A percentile compares a stretch with the other conserved stretches of the same genome.
Evolutionary conservation across 2,888 invertebrate species (phyloP).

Genomic region (Troides helena): DNA sequence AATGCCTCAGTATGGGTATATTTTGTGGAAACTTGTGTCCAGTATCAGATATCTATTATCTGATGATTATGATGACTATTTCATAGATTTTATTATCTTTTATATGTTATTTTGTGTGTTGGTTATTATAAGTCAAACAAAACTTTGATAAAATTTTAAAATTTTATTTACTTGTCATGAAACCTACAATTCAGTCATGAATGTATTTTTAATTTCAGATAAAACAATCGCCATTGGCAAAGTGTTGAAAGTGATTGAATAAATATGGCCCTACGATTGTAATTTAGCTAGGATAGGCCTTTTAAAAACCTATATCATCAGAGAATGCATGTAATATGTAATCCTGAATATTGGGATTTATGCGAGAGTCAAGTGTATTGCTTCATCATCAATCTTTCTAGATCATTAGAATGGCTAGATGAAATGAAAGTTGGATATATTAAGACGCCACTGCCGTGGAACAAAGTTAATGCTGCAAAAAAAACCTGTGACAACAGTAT

Average conservation of each 20-base stretch:
- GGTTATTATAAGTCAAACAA: neutral
- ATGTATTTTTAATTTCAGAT: constrained; percentile 58
- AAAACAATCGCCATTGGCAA: constrained; percentile 97
- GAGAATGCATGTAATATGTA: constrained; percentile 67
- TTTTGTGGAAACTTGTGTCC: no score
- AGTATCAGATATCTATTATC: no score
- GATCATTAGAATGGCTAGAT: constrained; percentile 64
- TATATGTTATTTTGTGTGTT: neutral
- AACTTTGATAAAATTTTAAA: no score
- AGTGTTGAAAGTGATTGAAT: constrained; percentile 96
- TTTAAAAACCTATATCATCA: constrained; percentile 75
- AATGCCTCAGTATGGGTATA: no score
- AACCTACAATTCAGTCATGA: neutral
- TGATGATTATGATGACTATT: no score
- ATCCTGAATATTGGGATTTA: constrained; percentile 66
- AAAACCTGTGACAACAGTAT: constrained; percentile 30
- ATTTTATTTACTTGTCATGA: no score
- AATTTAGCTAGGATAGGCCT: constrained; percentile 79
- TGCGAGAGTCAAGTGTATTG: constrained; percentile 66
- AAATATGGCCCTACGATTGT: constrained; percentile 80
- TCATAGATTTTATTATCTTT: no score
- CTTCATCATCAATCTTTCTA: constrained; percentile 52
- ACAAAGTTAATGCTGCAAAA: constrained; percentile 33
- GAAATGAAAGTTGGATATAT: constrained; percentile 43
- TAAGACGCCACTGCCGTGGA: constrained; percentile 46